A percentile compares a stretch with the other conserved stretches of the same genome.
Conservation (phyloP, 2,888 invertebrate species). For the Cantharis flavilabris region DNA sequence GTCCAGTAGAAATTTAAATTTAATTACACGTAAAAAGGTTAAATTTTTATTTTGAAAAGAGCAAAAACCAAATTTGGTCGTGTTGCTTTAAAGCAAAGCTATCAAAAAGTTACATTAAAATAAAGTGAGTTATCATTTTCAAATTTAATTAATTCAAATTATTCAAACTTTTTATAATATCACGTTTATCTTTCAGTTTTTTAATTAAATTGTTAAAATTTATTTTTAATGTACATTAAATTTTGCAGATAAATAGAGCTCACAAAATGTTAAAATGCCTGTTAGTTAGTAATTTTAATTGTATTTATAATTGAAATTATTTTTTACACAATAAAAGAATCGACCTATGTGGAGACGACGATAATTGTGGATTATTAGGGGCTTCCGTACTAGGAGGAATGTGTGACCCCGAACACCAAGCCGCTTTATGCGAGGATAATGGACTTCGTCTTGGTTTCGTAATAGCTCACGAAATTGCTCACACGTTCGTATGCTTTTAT, state of each 20-base stretch:
- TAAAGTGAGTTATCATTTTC: not conserved
- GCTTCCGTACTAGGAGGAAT: constrained; percentile 61
- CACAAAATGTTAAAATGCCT: not conserved
- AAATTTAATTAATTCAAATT: not conserved
- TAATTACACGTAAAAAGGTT: not conserved
- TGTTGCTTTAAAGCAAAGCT: not conserved
- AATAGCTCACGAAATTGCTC: constrained; percentile 64
- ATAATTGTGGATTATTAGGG: constrained; percentile 56
- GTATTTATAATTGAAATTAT: not conserved
- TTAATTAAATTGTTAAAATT: not conserved
- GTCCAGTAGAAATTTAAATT: constrained; percentile 2
- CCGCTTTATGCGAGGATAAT: constrained; percentile 60
- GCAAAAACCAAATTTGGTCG: not conserved
- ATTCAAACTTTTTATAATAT: not conserved
- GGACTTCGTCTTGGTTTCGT: constrained; percentile 62
- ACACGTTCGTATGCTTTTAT: constrained; percentile 56
- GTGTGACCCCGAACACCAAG: constrained; percentile 60
- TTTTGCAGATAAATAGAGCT: not conserved
- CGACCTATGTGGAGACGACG: constrained; percentile 49
- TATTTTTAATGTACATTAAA: not conserved
- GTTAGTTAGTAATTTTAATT: not conserved
- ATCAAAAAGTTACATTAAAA: not conserved
- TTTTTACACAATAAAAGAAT: constrained; percentile 40
- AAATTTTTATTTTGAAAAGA: not conserved
- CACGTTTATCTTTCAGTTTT: not conserved